Evolutionary conservation across 2,888 invertebrate species (phyloP), one percentile per base, ranked within the genome.

Genomic region (Zaprionus bogoriensis): DNA sequence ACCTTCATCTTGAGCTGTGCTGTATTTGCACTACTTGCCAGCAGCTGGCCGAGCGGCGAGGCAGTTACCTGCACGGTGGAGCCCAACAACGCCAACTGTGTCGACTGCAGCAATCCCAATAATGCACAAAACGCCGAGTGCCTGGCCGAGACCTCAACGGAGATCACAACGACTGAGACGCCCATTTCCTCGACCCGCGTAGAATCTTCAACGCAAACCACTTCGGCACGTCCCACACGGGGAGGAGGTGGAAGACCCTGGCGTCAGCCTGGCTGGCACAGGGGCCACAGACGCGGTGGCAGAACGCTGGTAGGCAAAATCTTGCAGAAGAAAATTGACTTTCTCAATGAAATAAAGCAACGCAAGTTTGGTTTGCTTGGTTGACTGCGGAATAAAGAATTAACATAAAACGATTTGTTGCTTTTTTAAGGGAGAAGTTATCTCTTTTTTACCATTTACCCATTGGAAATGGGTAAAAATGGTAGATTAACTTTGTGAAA

Each of bases 241-340:
- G 9, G 46, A 7, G 22, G 6, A 12, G n/a, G 20, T 6, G 23
- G 57, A 19, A 42, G 52, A 7, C 41, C 38, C 6, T 36, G 47
- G 32, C 22, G 32, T 1, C 28, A 41, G 1, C 63, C 47, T 1
- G 36, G 45, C n/a, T 22, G 52, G 22, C n/a, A n/a, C n/a, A 19
- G 19, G 6, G 22, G 44, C 10, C 28, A 12, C 2, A 22, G 36
- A 9, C 23, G 14, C n/a, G 44, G 57, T 20, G 58, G 70, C n/a
- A 27, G 1, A 17, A 52, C 59, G 0, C 12, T 64, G 4, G 1
- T 69, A 19, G 59, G 39, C 2, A 14, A 1, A 3, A 39, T 69
- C 4, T 2, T 69, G 10, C 36, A 60, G 7, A 71, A 65, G 55
- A 64, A 71, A 41, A 23, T 65, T 0, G 19, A 17, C 4, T 38